Evolutionary conservation across 1,140 invertebrate genomes (phyloP), one percentile per base, ranked within the genome.

Genomic region (Philopotamus ludificatus): DNA sequence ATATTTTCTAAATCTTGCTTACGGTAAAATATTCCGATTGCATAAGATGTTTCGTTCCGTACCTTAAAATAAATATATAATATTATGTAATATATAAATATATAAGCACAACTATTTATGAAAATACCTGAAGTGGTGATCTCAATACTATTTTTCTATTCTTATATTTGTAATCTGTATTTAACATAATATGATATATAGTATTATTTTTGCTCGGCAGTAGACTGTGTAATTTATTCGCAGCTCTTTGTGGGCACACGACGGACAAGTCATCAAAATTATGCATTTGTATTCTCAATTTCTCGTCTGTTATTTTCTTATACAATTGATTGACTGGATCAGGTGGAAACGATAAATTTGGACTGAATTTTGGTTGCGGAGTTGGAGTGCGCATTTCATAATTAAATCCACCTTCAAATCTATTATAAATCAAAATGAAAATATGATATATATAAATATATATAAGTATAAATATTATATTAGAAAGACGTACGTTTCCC

Each of bases 11-110:
- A 74, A 21, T 87, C 82, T 8, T 85, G 81, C 49, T 87, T 89
- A 67, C 88, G 85, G 74, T 91, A 91, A 70, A 87, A 86, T 34
- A 93, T 75, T 57, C 88, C 88, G 18, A 94, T 74, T 0, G 89
- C 82, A 70, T 89, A 87, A 1, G 86, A 87, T 3, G 91, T 88
- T 72, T 91, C 88, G 77, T 94, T 94, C 71, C 85, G 77, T 39
- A 94, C 82, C 89, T 92, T 73, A 47, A 60, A 63, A 68, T 57
- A 66, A 53, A 53, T 1, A 34, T 4, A 64, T 55, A 57, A 57
- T 39, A 39, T 9, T 34, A 34, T 34, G 7, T 12, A 15, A 55
- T 55, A 55, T 39, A 34, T 12, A 9, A 10, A 47, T 47, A 47
- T 47, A 47, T 9, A 47, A 47, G 4, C 22, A 22, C 16, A 53